A percentile compares a stretch with the other conserved stretches of the same genome.
Evolutionary conservation across 1,140 invertebrate genomes (phyloP).

Genomic region (Helicorthomorpha holstii): DNA sequence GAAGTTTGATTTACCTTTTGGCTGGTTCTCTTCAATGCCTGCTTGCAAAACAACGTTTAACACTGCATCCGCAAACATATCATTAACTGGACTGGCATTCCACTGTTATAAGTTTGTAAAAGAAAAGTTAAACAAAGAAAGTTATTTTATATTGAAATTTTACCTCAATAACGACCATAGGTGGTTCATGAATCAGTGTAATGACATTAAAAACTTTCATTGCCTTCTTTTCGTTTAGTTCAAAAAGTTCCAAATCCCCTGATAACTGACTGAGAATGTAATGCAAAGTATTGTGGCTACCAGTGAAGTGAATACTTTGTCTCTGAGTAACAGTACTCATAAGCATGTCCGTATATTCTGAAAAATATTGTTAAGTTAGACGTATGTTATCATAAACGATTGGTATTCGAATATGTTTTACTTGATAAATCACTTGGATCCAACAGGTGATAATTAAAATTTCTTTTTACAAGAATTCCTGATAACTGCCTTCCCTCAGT

Average conservation of each 20-base stretch:
- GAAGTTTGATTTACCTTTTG: background rate
- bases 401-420: too few species aligned
- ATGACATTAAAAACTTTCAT: conserved; percentile 53
- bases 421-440: conserved; percentile 76
- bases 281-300: conserved; percentile 56
- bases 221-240: conserved; percentile 42
- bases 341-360: conserved; percentile 89
- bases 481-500: conserved; percentile 60
- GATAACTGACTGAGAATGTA: conserved; percentile 68
- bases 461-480: conserved; percentile 88
- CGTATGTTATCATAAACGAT: background rate
- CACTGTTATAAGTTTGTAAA: conserved; percentile 40
- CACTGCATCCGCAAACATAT: conserved; percentile 95
- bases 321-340: conserved; percentile 83
- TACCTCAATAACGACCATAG: conserved; percentile 67
- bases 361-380: background rate
- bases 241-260: conserved; percentile 54
- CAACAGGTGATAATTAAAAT: conserved; percentile 95
- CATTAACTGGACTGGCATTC: conserved; percentile 83
- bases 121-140: conserved; percentile 3
- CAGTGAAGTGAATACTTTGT: conserved; percentile 70
- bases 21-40: conserved; percentile 29
- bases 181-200: conserved; percentile 64
- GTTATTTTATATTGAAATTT: background rate
- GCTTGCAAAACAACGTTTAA: conserved; percentile 64